Base-by-base conservation (phyloP, 35 echinoderm and acorn worm species). In the Amphiura filiformis region DNA sequence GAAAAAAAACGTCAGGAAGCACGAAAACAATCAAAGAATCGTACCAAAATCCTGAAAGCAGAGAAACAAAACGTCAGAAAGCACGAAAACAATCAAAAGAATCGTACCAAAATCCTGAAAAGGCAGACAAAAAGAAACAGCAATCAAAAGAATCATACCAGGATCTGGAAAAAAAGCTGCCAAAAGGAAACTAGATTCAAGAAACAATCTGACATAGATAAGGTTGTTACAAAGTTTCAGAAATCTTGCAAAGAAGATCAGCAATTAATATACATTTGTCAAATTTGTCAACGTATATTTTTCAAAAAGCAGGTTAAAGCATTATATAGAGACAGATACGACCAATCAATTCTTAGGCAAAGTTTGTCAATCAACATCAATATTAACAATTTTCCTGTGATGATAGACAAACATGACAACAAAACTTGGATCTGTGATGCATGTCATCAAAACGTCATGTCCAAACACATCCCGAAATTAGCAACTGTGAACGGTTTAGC, bases 401-500 rank as follows among this genome's bases (percentile, higher is more conserved):
- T n/a, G n/a, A n/a, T n/a, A n/a, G 7, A 52, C 44, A 18, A 26
- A 13, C 61, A 70, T 70, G 61, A 30, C 9, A 70, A 70, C 2
- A 70, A 70, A 70, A 2, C 26, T 15, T 70, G 61, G 61, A 70
- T 70, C 28, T 70, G 61, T 30, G 28, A n/a, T 26, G 28, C 61
- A 23, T 70, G 61, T 70, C 61, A 70, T 52, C 44, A 15, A 70
- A 70, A 70, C 2, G 28, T 70, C 4, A 26, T 4, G 7, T 13
- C 11, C 7, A 70, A 75, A 0, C 31, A 15, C 22, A 76, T 89
- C 35, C 56, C 88, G 13, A 31, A 1, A 35, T 49, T 82, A 39
- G 38, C 80, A 38, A 15, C 4, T 13, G 37, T 82, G n/a, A 88
- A 88, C 37, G 77, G 82, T 39, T 88, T 88, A 56, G 2, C 39